Evolutionary conservation across 2,888 invertebrate species (phyloP).

Genomic region (Hirtodrosophila histrioides): DNA sequence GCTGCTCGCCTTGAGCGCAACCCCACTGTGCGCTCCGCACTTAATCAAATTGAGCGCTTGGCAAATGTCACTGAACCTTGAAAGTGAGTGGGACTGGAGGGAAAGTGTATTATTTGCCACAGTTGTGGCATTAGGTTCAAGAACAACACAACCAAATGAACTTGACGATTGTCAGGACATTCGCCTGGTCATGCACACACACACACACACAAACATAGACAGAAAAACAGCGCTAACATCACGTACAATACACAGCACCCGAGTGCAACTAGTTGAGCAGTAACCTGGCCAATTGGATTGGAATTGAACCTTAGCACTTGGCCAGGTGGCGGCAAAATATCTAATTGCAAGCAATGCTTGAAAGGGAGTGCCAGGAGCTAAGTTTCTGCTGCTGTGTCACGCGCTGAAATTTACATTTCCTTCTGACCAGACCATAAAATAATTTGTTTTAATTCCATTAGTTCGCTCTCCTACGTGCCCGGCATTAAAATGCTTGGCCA

Average conservation of each 20-base stretch:
- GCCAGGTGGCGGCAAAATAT: slow-evolving; percentile 27
- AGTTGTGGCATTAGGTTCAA: slow-evolving; percentile 68
- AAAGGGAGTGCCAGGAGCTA: slow-evolving; percentile 22
- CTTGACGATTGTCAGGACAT: slow-evolving; percentile 72
- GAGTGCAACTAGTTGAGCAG: slow-evolving; percentile 26
- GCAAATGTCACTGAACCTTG: slow-evolving; percentile 76
- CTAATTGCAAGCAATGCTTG: slow-evolving; percentile 22
- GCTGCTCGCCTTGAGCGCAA: slow-evolving; percentile 25
- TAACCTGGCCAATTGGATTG: slow-evolving; percentile 29
- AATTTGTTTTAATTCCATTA: slow-evolving; percentile 77
- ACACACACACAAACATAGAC: slow-evolving; percentile 3
- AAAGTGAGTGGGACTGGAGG: slow-evolving; percentile 39
- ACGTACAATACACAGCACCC: slow-evolving; percentile 37
- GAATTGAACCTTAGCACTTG: slow-evolving; percentile 7
- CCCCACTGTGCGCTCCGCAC: slow-evolving; percentile 50
- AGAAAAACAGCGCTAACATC: slow-evolving; percentile 24
- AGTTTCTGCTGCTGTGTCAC: slow-evolving; percentile 23
- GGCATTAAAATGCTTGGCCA: slow-evolving; percentile 54
- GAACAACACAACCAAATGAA: slow-evolving; percentile 65
- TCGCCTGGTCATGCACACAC: slow-evolving; percentile 46
- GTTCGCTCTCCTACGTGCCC: slow-evolving; percentile 61
- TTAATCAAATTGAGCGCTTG: slow-evolving; percentile 75
- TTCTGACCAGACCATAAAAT: slow-evolving; percentile 63
- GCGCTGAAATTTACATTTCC: slow-evolving; percentile 72
- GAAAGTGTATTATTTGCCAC: slow-evolving; percentile 67